phyloP scores from a whole-genome alignment of 2,113 vertebrate genomes.

The Lasiurus cinereus region DNA sequence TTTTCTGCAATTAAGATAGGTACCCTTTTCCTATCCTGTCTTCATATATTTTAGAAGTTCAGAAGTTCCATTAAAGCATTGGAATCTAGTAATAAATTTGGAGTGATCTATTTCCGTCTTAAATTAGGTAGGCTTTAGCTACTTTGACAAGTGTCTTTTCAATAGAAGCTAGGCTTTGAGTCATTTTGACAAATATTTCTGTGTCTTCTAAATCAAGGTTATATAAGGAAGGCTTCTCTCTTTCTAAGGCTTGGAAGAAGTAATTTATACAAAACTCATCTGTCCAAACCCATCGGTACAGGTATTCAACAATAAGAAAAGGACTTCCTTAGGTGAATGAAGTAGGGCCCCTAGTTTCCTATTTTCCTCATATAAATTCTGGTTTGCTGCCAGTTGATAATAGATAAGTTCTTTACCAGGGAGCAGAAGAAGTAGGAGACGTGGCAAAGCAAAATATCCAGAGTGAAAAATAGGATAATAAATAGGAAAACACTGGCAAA shows the following conservation, averaged over 20 bases:
- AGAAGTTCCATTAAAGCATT: not conserved
- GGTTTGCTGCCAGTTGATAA: not conserved
- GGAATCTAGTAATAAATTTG: not conserved
- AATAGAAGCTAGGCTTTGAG: not conserved
- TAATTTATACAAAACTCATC: not conserved
- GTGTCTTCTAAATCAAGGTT: not conserved
- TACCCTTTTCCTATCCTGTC: not conserved
- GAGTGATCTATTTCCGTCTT: not conserved
- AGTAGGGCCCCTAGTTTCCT: not conserved
- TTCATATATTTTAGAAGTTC: not conserved
- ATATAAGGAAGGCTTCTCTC: not conserved
- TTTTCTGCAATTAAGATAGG: not conserved
- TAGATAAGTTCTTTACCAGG: not conserved
- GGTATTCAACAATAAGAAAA: not conserved
- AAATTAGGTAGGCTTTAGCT: not conserved
- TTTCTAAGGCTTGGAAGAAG: not conserved
- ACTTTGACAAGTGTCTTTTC: not conserved
- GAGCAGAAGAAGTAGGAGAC: not conserved
- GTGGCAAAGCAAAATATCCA: not conserved
- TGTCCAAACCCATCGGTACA: not conserved
- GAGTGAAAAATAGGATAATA: not conserved
- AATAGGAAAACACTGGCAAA: not conserved
- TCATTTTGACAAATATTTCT: not conserved
- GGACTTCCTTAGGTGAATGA: not conserved
- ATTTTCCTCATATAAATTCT: not conserved